Evolutionary conservation across 2,888 invertebrate genomes (phyloP).

Genomic region (Drosophila mulleri): DNA sequence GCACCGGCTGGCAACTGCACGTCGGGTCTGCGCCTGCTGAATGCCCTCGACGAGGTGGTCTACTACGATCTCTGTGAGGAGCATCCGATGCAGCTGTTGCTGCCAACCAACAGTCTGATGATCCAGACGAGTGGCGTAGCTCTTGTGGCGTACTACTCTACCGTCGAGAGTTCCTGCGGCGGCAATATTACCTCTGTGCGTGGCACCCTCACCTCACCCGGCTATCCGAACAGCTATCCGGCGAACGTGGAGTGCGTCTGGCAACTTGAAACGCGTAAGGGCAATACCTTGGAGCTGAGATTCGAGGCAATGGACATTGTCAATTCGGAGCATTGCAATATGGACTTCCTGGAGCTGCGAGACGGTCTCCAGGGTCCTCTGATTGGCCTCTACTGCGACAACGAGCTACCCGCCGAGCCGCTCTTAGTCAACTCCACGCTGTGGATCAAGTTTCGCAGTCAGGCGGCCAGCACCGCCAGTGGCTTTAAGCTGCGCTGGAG

Average conservation of each 20-base stretch:
- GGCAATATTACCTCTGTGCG: constrained; percentile 87
- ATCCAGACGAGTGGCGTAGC: constrained; percentile 56
- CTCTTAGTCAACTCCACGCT: constrained; percentile 87
- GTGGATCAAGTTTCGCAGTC: constrained; percentile 92
- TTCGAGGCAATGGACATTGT: constrained; percentile 90
- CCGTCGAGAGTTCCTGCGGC: constrained; percentile 88
- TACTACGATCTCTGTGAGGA: constrained; percentile 59
- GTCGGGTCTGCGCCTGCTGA: constrained; percentile 53
- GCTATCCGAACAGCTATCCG: constrained; percentile 90
- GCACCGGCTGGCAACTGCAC: constrained; percentile 45
- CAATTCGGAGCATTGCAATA: constrained; percentile 90
- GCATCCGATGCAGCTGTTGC: constrained; percentile 59
- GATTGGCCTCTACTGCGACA: constrained; percentile 91
- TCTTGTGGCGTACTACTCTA: constrained; percentile 85
- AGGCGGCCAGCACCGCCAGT: constrained; percentile 86
- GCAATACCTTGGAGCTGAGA: constrained; percentile 89
- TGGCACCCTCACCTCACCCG: constrained; percentile 90
- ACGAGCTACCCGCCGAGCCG: constrained; percentile 86
- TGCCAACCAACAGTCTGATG: constrained; percentile 53
- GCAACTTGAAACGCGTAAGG: constrained; percentile 88
- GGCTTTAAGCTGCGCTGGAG: constrained; percentile 92
- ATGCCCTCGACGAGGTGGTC: constrained; percentile 44
- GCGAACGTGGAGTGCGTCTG: constrained; percentile 90
- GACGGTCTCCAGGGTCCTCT: constrained; percentile 88
- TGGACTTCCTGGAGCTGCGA: constrained; percentile 94